A percentile compares a stretch with the other conserved stretches of the same genome.
Evolutionary conservation across 2,888 invertebrate species (phyloP).

Genomic region (Coecobrya sp.): DNA sequence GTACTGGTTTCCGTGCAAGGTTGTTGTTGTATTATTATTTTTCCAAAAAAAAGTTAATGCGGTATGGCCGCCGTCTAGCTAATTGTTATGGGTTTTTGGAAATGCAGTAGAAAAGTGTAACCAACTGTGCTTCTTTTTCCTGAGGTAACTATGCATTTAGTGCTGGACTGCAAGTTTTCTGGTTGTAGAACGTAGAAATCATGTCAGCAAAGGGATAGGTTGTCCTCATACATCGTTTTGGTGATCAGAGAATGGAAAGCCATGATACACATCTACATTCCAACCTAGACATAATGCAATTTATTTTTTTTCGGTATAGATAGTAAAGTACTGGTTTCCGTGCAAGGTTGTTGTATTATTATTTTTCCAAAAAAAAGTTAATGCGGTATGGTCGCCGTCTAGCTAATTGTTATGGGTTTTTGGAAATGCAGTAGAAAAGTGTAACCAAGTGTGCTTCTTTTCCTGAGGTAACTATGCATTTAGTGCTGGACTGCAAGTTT

Average conservation of each 20-base stretch:
- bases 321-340: not conserved
- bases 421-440: conserved; percentile 22
- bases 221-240: not conserved
- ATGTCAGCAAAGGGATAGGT: not conserved
- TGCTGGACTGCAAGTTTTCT: not conserved
- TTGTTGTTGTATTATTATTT: not conserved
- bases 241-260: not conserved
- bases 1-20: not conserved
- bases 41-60: not conserved
- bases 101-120: conserved; percentile 19
- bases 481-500: not conserved
- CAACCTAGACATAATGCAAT: not conserved
- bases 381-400: not conserved
- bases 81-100: conserved; percentile 25
- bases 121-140: not conserved
- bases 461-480: not conserved
- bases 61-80: not conserved
- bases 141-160: not conserved
- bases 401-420: conserved; percentile 16
- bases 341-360: conserved; percentile 7
- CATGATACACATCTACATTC: not conserved
- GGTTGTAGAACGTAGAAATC: not conserved
- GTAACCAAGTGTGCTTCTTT: not conserved
- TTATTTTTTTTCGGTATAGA: not conserved
- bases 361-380: not conserved